phyloP scores from a whole-genome alignment of 2,888 invertebrate species.

The Drosophila kuntzei region DNA sequence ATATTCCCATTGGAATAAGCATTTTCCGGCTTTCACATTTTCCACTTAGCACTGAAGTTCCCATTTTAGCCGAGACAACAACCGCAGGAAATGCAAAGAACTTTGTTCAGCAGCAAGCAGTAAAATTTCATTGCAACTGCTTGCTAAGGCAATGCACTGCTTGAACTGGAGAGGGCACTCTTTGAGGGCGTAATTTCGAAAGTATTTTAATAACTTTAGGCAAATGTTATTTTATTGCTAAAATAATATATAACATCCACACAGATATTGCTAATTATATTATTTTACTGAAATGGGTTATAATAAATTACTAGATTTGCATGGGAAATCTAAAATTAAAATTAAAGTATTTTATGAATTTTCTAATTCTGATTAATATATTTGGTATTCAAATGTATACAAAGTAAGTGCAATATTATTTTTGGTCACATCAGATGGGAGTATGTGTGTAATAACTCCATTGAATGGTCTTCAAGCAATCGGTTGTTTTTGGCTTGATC shows the following conservation, averaged over 20 bases:
- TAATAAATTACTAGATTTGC: neutral
- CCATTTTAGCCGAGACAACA: conserved; percentile 37
- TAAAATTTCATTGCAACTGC: conserved; percentile 7
- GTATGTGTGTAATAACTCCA: neutral
- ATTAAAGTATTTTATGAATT: neutral
- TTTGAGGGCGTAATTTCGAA: neutral
- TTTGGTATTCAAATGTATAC: neutral
- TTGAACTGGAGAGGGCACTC: neutral
- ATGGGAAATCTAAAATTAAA: neutral
- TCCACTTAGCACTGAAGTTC: conserved; percentile 12
- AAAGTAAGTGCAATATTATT: neutral
- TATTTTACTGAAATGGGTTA: neutral
- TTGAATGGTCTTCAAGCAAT: conserved; percentile 31
- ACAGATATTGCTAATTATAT: neutral
- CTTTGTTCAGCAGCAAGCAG: conserved; percentile 38
- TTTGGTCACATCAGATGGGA: neutral
- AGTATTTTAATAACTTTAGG: neutral
- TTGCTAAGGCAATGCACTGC: conserved; percentile 11
- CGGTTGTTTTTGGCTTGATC: conserved; percentile 28
- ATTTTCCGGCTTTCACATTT: conserved; percentile 34
- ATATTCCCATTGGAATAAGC: conserved; percentile 34
- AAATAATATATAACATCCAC: neutral
- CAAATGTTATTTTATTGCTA: neutral
- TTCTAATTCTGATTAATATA: neutral
- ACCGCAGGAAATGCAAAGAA: conserved; percentile 28